Evolutionary conservation across 2,113 vertebrate species (phyloP).

Genomic region (Antechinus stuartii): DNA sequence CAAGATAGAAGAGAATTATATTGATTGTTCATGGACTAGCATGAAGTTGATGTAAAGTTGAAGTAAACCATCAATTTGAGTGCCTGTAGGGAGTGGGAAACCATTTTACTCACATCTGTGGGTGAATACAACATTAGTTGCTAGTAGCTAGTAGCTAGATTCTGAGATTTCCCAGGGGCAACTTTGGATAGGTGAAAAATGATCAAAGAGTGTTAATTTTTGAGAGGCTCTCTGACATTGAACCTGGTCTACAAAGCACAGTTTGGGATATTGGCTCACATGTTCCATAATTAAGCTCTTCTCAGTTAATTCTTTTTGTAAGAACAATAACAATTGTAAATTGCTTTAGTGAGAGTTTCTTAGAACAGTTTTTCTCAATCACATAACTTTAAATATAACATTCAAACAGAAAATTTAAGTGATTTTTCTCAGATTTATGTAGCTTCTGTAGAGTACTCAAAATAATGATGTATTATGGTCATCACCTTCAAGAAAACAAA

Average conservation of each 20-base stretch:
- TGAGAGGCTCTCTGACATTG: background rate
- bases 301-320: background rate
- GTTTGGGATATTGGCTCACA: background rate
- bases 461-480: background rate
- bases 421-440: conserved; percentile 12
- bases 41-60: too few relatives aligned
- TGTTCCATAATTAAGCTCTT: background rate
- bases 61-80: background rate
- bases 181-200: background rate
- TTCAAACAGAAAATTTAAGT: conserved; percentile 34
- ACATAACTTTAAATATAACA: conserved; percentile 18
- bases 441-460: conserved; percentile 16
- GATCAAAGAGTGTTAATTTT: background rate
- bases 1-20: background rate
- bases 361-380: background rate
- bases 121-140: background rate
- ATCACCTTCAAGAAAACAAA: conserved; percentile 13
- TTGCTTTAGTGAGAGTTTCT: background rate
- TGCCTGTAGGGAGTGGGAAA: background rate
- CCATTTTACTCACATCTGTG: background rate
- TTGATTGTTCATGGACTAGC: background rate
- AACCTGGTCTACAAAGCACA: background rate
- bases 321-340: background rate
- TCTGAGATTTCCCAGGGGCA: background rate
- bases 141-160: background rate